A percentile compares a stretch with the other conserved stretches of the same genome.
Evolutionary conservation across 2,888 invertebrate genomes (phyloP).

Genomic region (Mechanitis mazaeus): DNA sequence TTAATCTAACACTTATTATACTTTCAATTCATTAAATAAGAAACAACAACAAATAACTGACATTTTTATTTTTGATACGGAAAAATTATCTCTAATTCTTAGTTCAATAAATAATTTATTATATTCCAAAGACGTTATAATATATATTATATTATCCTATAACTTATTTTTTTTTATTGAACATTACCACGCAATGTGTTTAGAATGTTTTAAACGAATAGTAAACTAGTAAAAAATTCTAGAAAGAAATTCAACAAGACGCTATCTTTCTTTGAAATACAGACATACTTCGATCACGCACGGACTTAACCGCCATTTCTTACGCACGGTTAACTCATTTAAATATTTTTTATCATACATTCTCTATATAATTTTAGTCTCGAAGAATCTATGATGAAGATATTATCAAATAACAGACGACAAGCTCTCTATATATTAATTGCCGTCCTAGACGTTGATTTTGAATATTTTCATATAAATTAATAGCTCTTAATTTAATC

Average conservation of each 20-base stretch:
- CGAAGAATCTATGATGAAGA: neutral
- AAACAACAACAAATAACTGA: too few relatives aligned
- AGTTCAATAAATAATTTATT: too few relatives aligned
- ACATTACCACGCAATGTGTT: neutral
- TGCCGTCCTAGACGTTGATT: too few relatives aligned
- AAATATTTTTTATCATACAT: slow-evolving; percentile 6
- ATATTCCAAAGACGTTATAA: neutral
- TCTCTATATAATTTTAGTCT: neutral
- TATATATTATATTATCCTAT: neutral
- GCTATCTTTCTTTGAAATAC: neutral
- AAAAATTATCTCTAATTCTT: too few relatives aligned
- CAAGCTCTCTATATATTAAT: neutral
- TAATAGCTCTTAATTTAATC: too few relatives aligned
- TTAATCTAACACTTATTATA: too few relatives aligned
- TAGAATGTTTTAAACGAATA: neutral
- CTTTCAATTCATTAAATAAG: too few relatives aligned
- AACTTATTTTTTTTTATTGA: neutral
- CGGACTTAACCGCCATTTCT: neutral
- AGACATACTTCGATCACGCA: slow-evolving; percentile 6
- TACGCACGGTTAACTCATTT: slow-evolving; percentile 2
- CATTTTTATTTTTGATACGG: too few relatives aligned
- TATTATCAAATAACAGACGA: neutral
- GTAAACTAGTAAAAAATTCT: neutral
- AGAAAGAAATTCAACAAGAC: neutral
- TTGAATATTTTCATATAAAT: too few relatives aligned